Base-by-base conservation (phyloP, 2,113 vertebrate species). In the Hippoglossus stenolepis region DNA sequence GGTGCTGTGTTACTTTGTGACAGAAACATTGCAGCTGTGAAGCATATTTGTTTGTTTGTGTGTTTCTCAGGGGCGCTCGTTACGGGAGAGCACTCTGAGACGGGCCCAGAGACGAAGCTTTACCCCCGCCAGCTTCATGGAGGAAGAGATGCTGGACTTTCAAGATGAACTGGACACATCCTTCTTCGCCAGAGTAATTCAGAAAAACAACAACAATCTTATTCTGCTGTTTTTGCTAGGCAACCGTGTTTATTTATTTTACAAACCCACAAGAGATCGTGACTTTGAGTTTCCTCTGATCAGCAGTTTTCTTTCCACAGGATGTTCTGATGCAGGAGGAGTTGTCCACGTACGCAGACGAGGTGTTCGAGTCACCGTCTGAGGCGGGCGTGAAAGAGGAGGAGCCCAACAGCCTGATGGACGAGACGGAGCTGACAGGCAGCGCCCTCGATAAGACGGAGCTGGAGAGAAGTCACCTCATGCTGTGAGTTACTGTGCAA, bases 141-240 rank as follows among this genome's bases (percentile, higher is more conserved):
- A 99, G 85, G 98, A 99, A 80, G 98, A 99, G 68, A 95, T 96
- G 0, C 92, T 95, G 10, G 98, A 99, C 88, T 98, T 99, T 75
- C 95, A 96, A 0, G 97, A 99, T 57, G 98, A 99, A 70, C 90
- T 99, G 0, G 98, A 99, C 89, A 99, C 98, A 0, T 99, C 98
- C 23, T 99, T 99, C 93, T 99, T 99, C 1, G 97, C 97, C 79
- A 94, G 97, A 95, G 98, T 99, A 92, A 95, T 89, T 11, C 6
- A 9, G 2, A 9, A 65, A 65, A 62, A 40, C 47, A 73, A 7
- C 10, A 7, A 53, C 20, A 17, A 1, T 56, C 21, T n/a, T 72
- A 11, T 31, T 35, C 21, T 62, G 18, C 5, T 56, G 35, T 26
- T 2, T 2, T 58, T 62, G 20, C 12, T 47, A 2, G 28, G 40